Conservation (phyloP, 2,888 invertebrate species). For the Harpagoxenus sublaevis region DNA sequence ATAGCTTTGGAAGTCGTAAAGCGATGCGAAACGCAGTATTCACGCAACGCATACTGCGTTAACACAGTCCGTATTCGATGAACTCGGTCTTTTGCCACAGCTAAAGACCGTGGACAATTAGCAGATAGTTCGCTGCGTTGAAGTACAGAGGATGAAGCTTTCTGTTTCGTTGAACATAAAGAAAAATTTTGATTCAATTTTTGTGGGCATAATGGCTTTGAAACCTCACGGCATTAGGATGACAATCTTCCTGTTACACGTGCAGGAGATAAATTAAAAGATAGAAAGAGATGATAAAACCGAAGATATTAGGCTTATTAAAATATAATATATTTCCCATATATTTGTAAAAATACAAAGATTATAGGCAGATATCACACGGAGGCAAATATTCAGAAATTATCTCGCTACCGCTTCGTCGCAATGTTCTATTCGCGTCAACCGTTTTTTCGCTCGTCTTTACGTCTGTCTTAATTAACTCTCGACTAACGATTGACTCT, state of each 20-base stretch:
- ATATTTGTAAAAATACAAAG: too few relatives aligned
- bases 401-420: too few relatives aligned
- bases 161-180: neutral
- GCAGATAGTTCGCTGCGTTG: constrained; percentile 9
- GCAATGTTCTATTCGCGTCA: too few relatives aligned
- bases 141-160: constrained; percentile 2
- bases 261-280: too few relatives aligned
- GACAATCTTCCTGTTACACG: neutral
- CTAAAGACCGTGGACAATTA: constrained; percentile 50
- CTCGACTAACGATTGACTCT: too few relatives aligned
- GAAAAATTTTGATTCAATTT: constrained; percentile 30
- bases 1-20: constrained; percentile 62
- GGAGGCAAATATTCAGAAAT: too few relatives aligned
- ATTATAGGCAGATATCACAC: too few relatives aligned
- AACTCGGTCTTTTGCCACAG: constrained; percentile 53
- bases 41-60: constrained; percentile 10
- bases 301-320: too few relatives aligned
- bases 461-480: too few relatives aligned
- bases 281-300: too few relatives aligned
- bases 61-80: constrained; percentile 60
- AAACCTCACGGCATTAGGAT: constrained; percentile 4
- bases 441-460: too few relatives aligned
- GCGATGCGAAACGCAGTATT: constrained; percentile 52
- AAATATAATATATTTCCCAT: too few relatives aligned
- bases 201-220: neutral